A percentile compares a stretch with the other conserved stretches of the same genome.
These are phyloP conservation scores for Rhamnusium bicolor DNA, from an alignment of 2,888 invertebrate species.

Conservation along the genomic window DNA sequence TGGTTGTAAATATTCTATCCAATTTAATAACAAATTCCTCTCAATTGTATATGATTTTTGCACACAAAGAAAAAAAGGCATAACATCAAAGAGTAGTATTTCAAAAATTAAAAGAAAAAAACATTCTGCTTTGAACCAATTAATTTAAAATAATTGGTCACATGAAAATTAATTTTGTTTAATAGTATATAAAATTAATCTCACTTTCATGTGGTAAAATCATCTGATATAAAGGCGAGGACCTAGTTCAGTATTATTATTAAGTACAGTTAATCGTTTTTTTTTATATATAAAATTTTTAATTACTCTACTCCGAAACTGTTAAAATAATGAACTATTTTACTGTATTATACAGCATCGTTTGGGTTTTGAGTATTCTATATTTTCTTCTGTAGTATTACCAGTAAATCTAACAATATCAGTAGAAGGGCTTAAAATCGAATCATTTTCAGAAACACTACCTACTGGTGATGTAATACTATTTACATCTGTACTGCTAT, in stretches of 20 bases:
- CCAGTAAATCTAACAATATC: conserved; percentile 79
- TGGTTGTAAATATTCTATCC: neutral
- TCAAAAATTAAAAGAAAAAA: neutral
- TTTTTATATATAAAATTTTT: neutral
- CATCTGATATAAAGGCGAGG: neutral
- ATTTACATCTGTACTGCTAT: conserved; percentile 74
- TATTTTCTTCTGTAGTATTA: conserved; percentile 82
- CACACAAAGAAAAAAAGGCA: neutral
- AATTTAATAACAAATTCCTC: too few relatives aligned
- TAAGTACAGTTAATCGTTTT: neutral
- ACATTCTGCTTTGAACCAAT: neutral
- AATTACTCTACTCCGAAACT: neutral
- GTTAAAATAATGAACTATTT: neutral
- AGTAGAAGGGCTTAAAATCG: conserved; percentile 69
- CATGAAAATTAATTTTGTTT: neutral
- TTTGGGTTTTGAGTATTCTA: conserved; percentile 81
- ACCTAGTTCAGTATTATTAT: neutral
- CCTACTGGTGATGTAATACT: conserved; percentile 67
- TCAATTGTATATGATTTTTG: too few relatives aligned
- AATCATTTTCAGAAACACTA: conserved; percentile 71
- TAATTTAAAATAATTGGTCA: neutral
- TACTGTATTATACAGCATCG: conserved; percentile 85
- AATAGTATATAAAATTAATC: neutral
- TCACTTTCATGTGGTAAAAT: neutral
- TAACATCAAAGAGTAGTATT: neutral